Evolutionary conservation across 2,888 invertebrate species (phyloP), one percentile per base, ranked within the genome.

Genomic region (Drosophila meridionalis): DNA sequence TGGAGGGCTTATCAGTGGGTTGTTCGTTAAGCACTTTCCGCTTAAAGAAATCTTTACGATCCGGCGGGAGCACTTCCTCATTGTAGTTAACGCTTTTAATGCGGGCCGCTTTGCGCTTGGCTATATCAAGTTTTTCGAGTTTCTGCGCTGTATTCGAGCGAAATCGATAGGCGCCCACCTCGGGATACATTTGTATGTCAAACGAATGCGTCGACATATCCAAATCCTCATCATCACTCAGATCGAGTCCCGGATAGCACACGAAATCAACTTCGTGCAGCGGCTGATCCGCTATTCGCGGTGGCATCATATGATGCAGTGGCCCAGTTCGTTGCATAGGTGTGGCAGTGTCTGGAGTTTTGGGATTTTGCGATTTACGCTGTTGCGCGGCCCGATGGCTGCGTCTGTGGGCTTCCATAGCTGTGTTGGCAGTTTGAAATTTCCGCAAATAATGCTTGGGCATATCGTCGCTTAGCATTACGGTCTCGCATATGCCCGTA

Each of bases 401-500:
- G 45, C 80, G 76, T 11, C 68, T 68, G 42, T 77, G 59, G 30
- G 63, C 69, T 66, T 84, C 82, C 61, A 57, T 76, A 5, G 80
- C 34, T 20, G 74, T 70, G 69, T 73, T 75, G 71, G 74, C 73
- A 61, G 83, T 94, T 93, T 91, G 94, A 93, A 75, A 94, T 89
- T 83, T 94, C 63, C 94, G 93, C 70, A 94, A 93, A 65, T 95
- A 93, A 80, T 95, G 94, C 88, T 94, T 95, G 30, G 97, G 96
- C 89, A 90, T 82, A 60, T 97, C 96, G 92, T 98, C 97, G 63
- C 96, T 96, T 40, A 96, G 95, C 96, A 98, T 98, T 62, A 98
- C 97, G 89, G 97, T 95, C 93, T 99, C 98, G 93, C 98, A 98
- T 94, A 98, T 96, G 67, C 98, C 97, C 86, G 98, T 98, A 93